A percentile compares a stretch with the other conserved stretches of the same genome.
Conservation (phyloP, 1,140 invertebrate species). For the Delia radicum region DNA sequence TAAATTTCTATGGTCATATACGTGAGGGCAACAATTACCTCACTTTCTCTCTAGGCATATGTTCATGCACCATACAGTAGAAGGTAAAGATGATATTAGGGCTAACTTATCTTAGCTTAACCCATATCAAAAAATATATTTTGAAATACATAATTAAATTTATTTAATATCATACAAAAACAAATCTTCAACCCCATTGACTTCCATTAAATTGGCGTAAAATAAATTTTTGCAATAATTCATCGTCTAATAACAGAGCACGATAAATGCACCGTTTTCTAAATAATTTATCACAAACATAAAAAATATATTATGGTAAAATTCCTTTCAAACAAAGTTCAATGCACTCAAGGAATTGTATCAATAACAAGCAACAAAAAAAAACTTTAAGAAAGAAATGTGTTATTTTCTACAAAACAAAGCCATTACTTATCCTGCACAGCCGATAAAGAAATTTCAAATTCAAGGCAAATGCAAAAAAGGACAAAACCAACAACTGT, state of each 20-base stretch:
- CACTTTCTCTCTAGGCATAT: too few relatives aligned
- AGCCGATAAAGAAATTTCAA: not conserved
- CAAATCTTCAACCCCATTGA: too few relatives aligned
- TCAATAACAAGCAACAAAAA: not conserved
- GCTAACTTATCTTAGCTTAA: too few relatives aligned
- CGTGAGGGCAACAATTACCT: too few relatives aligned
- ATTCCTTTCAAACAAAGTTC: not conserved
- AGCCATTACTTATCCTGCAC: not conserved
- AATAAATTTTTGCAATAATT: not conserved
- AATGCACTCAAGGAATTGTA: not conserved
- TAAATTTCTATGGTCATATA: too few relatives aligned
- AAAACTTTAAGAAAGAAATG: not conserved
- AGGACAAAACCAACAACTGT: not conserved
- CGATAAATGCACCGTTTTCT: not conserved
- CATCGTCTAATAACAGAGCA: not conserved
- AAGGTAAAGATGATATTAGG: too few relatives aligned
- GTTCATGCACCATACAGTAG: too few relatives aligned
- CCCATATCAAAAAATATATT: too few relatives aligned
- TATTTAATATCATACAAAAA: too few relatives aligned
- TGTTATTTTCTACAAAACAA: not conserved
- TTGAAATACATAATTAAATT: too few relatives aligned
- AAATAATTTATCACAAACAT: not conserved
- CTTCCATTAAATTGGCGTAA: not conserved
- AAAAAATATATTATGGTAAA: not conserved
- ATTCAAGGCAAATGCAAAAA: not conserved